A percentile compares a stretch with the other conserved stretches of the same genome.
Conservation (phyloP, 2,888 invertebrate species). For the Aricia artaxerxes region DNA sequence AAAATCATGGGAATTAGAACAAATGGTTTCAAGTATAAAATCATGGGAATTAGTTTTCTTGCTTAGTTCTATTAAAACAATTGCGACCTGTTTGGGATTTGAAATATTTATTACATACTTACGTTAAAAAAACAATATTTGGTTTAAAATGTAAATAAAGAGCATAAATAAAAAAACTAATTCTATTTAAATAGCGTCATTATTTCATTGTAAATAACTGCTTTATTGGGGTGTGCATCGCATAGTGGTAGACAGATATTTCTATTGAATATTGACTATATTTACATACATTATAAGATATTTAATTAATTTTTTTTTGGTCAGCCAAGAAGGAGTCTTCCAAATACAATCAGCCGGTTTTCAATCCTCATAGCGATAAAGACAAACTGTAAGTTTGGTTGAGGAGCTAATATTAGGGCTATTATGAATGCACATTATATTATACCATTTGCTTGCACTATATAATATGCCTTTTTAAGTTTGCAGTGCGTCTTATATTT, state of each 20-base stretch:
- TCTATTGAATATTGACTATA: neutral
- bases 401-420: constrained; percentile 31
- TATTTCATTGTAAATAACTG: neutral
- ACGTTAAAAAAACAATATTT: no score
- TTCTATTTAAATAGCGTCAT: neutral
- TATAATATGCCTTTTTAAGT: neutral
- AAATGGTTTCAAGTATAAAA: neutral
- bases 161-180: neutral
- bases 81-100: neutral
- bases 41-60: neutral
- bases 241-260: neutral
- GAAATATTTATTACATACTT: no score
- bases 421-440: neutral
- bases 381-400: constrained; percentile 68
- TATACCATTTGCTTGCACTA: constrained; percentile 24
- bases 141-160: neutral
- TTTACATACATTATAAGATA: neutral
- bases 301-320: constrained; percentile 24
- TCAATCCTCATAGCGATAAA: constrained; percentile 53
- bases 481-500: neutral
- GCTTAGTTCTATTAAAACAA: neutral
- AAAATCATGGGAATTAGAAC: neutral
- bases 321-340: constrained; percentile 67
- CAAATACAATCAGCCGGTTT: constrained; percentile 52
- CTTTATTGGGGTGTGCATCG: neutral